Percentiles rank a stretch among this genome's conserved stretches.
These are phyloP conservation scores for Phortica okadai DNA, from an alignment of 2,888 invertebrate genomes.

Conservation along the genomic window DNA sequence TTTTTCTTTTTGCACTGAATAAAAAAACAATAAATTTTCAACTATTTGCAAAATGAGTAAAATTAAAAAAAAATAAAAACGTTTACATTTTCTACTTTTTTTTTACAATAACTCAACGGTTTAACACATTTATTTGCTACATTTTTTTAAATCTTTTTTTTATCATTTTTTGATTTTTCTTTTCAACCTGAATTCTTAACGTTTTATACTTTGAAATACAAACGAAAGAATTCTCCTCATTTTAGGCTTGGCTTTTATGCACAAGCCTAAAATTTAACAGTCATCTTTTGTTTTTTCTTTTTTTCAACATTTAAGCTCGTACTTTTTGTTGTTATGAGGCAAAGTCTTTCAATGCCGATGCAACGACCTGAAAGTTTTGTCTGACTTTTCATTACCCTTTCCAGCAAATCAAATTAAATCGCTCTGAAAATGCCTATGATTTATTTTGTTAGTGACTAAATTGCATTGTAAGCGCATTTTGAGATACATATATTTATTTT, in stretches of 20 bases:
- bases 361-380: not conserved
- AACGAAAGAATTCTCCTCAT: conserved; percentile 54
- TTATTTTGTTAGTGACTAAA: conserved; percentile 13
- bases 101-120: not conserved
- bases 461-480: conserved; percentile 58
- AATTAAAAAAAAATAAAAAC: conserved; percentile 11
- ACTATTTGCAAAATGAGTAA: conserved; percentile 19
- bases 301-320: conserved; percentile 22
- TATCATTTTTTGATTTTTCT: not conserved
- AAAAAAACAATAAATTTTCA: conserved; percentile 1
- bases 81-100: conserved; percentile 21
- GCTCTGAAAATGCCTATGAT: conserved; percentile 1
- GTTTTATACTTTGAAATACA: conserved; percentile 47
- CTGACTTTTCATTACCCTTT: not conserved
- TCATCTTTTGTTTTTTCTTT: conserved; percentile 12
- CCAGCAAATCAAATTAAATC: not conserved
- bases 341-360: conserved; percentile 22
- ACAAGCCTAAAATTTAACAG: not conserved
- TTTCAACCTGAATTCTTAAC: conserved; percentile 52
- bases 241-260: conserved; percentile 20
- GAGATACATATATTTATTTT: conserved; percentile 31
- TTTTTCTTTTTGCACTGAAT: conserved; percentile 5
- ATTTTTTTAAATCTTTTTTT: not conserved
- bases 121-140: conserved; percentile 25
- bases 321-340: conserved; percentile 15